Percentiles rank a stretch among this genome's conserved stretches.
Conservation (phyloP, 2,888 invertebrate species). For the Diabrotica balteata region DNA sequence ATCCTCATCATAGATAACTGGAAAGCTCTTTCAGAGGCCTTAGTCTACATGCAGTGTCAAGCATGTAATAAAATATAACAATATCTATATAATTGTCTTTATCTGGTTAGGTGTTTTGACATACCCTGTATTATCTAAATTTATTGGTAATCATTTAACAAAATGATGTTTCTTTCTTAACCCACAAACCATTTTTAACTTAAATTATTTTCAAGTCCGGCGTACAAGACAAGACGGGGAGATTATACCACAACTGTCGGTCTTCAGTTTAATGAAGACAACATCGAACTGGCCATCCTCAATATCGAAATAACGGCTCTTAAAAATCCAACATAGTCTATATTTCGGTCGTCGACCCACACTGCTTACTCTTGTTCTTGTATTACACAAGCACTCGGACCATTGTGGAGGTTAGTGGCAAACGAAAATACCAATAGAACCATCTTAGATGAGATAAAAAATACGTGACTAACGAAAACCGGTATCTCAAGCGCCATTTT, state of each 20-base stretch:
- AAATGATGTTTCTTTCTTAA: no score
- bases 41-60: no score
- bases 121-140: no score
- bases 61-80: no score
- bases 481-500: neutral
- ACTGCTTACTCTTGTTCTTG: slow-evolving; percentile 23
- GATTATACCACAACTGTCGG: no score
- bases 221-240: neutral
- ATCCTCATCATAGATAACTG: no score
- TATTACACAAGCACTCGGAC: slow-evolving; percentile 24
- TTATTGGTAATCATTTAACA: no score
- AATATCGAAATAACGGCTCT: slow-evolving; percentile 55
- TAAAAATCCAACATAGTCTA: slow-evolving; percentile 54
- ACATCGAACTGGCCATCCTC: slow-evolving; percentile 43
- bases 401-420: slow-evolving; percentile 29
- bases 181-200: no score
- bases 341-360: slow-evolving; percentile 56
- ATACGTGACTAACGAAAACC: neutral
- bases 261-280: neutral
- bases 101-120: no score
- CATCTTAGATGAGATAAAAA: slow-evolving; percentile 4
- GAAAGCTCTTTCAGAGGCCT: no score
- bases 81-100: no score
- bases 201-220: no score
- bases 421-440: slow-evolving; percentile 18